Percentiles rank a stretch among this genome's conserved stretches.
These are phyloP conservation scores for Charanyca ferruginea DNA, from an alignment of 2,888 invertebrate species.

Conservation along the genomic window DNA sequence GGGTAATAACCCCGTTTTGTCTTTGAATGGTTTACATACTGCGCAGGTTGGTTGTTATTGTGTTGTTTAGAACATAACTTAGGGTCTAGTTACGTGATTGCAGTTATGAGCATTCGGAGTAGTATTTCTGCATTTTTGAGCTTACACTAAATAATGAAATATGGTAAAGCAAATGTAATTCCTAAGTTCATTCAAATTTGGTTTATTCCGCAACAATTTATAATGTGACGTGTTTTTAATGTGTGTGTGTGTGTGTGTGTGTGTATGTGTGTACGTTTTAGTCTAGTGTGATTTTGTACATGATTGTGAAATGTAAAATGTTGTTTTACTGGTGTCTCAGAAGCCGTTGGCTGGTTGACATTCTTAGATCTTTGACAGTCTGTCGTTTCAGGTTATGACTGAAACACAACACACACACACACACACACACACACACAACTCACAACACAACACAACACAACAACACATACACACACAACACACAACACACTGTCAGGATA, in stretches of 20 bases:
- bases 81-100: background rate
- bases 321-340: too few species aligned
- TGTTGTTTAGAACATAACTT: conserved; percentile 27
- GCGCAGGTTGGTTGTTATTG: background rate
- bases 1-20: conserved; percentile 61
- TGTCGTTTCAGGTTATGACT: too few species aligned
- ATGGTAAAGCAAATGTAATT: too few species aligned
- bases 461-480: too few species aligned
- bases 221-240: background rate
- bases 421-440: too few species aligned
- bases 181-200: background rate
- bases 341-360: too few species aligned
- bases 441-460: too few species aligned
- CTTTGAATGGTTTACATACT: conserved; percentile 38
- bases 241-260: background rate
- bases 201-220: background rate
- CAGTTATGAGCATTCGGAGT: background rate
- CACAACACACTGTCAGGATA: too few species aligned
- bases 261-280: background rate
- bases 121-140: background rate
- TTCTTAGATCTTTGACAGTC: too few species aligned
- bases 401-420: too few species aligned
- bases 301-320: too few species aligned
- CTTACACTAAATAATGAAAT: too few species aligned
- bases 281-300: background rate